phyloP scores from a whole-genome alignment of 2,888 invertebrate species.

The Ferdinandea cuprea region DNA sequence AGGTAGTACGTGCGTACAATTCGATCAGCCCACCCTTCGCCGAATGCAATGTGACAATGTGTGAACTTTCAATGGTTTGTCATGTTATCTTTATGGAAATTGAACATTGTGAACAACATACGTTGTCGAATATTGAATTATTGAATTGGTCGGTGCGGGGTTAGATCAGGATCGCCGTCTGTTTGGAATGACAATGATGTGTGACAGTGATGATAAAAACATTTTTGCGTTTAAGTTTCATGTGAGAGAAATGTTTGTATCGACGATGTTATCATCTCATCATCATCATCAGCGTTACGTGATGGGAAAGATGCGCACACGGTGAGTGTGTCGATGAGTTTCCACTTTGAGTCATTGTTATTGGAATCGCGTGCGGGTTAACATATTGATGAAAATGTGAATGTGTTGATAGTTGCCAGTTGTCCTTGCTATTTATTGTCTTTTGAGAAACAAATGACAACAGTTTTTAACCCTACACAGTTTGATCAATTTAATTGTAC shows the following conservation, averaged over 20 bases:
- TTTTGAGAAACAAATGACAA: too few relatives aligned
- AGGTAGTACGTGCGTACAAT: conserved; percentile 69
- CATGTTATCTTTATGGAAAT: conserved; percentile 68
- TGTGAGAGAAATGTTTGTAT: conserved; percentile 43
- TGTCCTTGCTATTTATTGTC: conserved; percentile 9
- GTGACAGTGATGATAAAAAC: conserved; percentile 64
- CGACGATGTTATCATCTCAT: conserved; percentile 53
- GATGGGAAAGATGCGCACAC: conserved; percentile 25
- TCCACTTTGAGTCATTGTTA: conserved; percentile 42
- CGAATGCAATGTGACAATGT: conserved; percentile 44
- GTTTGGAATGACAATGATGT: conserved; percentile 67
- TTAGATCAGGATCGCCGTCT: conserved; percentile 22
- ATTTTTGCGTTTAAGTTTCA: conserved; percentile 50
- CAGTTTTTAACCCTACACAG: too few relatives aligned
- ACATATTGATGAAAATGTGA: conserved; percentile 41
- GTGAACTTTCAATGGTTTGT: conserved; percentile 68
- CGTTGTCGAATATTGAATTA: conserved; percentile 70
- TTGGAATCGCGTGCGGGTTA: conserved; percentile 59
- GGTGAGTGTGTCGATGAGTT: too few relatives aligned
- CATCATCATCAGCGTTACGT: conserved; percentile 27
- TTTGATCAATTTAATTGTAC: too few relatives aligned
- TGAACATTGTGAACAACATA: conserved; percentile 67
- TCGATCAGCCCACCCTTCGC: conserved; percentile 61
- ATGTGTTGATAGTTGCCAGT: neutral
- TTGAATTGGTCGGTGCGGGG: conserved; percentile 48